Evolutionary conservation across 1,140 invertebrate genomes (phyloP), one percentile per base, ranked within the genome.

Genomic region (Drosophila nikananu): DNA sequence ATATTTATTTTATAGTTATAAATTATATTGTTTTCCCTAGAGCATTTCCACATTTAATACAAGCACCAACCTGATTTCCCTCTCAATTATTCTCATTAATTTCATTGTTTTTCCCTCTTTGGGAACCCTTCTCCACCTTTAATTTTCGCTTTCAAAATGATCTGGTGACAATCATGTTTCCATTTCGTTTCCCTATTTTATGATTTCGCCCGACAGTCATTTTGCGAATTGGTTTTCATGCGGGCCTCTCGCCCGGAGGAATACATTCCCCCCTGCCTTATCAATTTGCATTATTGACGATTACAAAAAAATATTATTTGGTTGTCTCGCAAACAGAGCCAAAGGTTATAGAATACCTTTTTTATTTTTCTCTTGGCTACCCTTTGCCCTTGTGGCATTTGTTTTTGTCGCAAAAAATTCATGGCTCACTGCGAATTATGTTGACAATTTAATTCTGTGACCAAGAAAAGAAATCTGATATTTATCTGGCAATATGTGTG

Each of bases 261-360:
- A 65, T 46, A 39, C 19, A 54, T 60, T 55, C 49, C 17, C 55
- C 57, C 35, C 30, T 59, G 66, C 62, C 64, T 66, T 83, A 86
- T 86, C 83, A 66, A 86, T 83, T 82, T 74, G 55, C 80, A 83
- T 87, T 80, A 70, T 83, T 83, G 77, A 67, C 80, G 62, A 68
- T 63, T 68, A 71, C 61, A 68, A 73, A 25, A 67, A 70, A 67
- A 23, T 41, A 58, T 58, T 55, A 27, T 39, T 78, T 77, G 70
- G 39, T 77, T 77, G 41, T 68, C 44, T 32, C 51, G 60, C 54
- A 39, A 49, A 51, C 25, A 19, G 32, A 74, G n/a, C n/a, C 51
- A 52, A 52, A 32, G n/a, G 51, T 52, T 52, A 52, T 15, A 32
- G 27, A 52, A 32, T 4, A 19, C 25, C n/a, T 19, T 27, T 52